These are phyloP conservation scores for Xyrichtys novacula DNA, from an alignment of 2,797 vertebrate species.

Conservation along the genomic window DNA sequence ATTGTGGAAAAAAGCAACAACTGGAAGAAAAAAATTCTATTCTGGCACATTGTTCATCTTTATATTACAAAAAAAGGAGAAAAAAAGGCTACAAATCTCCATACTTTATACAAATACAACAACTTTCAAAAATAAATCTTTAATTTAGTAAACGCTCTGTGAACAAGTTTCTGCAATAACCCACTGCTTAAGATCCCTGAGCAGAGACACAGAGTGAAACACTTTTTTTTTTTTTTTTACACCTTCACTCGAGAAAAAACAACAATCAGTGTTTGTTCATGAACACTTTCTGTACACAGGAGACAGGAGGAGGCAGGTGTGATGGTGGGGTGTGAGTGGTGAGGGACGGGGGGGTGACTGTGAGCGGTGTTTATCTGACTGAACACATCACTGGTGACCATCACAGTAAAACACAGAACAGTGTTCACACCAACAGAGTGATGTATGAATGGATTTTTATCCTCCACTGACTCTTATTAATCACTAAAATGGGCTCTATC, in stretches of 20 bases:
- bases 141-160: constrained; percentile 97
- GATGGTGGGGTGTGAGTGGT: constrained; percentile 28
- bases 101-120: constrained; percentile 99
- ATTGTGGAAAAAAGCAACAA: constrained; percentile 92
- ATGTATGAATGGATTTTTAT: background rate
- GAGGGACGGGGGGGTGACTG: constrained; percentile 25
- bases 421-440: constrained; percentile 59
- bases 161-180: constrained; percentile 91
- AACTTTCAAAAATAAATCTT: constrained; percentile 96
- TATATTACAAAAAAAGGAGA: constrained; percentile 91
- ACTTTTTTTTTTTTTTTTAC: constrained; percentile 68
- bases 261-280: constrained; percentile 62
- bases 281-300: constrained; percentile 70
- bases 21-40: constrained; percentile 69
- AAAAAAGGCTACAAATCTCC: constrained; percentile 94
- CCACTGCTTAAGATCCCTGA: constrained; percentile 95
- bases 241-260: constrained; percentile 74
- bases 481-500: background rate
- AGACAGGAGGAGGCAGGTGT: constrained; percentile 41
- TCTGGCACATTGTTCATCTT: constrained; percentile 91
- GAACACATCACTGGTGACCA: constrained; percentile 59
- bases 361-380: constrained; percentile 35
- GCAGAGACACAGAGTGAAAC: constrained; percentile 91
- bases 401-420: constrained; percentile 72
- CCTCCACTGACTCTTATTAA: constrained; percentile 4